Evolutionary conservation across 2,888 invertebrate species (phyloP).

Genomic region (Atethmia centrago): DNA sequence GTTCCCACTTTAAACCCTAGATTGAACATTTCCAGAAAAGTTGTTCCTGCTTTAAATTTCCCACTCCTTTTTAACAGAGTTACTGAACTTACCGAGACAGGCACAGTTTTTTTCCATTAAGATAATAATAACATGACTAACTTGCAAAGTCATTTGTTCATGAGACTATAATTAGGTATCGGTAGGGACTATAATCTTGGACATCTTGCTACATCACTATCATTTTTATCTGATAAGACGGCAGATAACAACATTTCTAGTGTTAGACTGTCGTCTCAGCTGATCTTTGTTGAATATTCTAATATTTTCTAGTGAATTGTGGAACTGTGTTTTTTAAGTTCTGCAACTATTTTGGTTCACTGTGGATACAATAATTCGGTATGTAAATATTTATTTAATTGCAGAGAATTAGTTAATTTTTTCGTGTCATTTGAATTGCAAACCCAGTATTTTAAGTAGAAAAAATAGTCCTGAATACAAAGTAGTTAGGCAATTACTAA

Average conservation of each 20-base stretch:
- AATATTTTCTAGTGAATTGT: background rate
- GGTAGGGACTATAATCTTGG: background rate
- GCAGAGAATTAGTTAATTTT: background rate
- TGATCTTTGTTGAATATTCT: constrained; percentile 14
- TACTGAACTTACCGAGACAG: no score
- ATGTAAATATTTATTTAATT: background rate
- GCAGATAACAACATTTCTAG: constrained; percentile 17
- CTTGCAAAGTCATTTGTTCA: background rate
- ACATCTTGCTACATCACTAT: constrained; percentile 10
- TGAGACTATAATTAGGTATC: background rate
- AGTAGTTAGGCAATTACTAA: background rate
- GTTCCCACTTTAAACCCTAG: no score
- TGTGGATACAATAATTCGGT: background rate
- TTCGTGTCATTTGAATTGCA: background rate
- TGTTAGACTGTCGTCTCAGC: background rate
- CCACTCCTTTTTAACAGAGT: background rate
- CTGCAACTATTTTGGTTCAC: background rate
- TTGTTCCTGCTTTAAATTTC: background rate
- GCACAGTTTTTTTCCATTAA: background rate
- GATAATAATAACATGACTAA: background rate
- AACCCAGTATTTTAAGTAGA: background rate
- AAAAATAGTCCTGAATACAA: background rate
- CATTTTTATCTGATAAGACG: constrained; percentile 38
- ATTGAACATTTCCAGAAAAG: no score
- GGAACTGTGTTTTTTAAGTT: background rate